These are phyloP conservation scores for Stichodactyla mertensii DNA, from an alignment of 64 coral and sea anemone genomes.

Conservation along the genomic window DNA sequence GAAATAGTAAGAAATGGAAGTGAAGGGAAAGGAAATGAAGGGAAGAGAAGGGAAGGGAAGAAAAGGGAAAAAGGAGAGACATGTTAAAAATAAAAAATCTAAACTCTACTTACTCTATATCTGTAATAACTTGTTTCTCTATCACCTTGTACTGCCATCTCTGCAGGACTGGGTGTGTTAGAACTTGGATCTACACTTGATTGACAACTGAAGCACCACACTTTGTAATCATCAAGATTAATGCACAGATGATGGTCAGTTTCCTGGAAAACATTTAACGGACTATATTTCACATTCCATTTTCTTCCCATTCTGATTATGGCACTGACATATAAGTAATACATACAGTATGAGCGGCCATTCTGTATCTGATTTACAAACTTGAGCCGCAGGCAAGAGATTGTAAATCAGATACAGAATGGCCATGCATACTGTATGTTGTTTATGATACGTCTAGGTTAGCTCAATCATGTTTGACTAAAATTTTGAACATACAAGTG, in stretches of 20 bases:
- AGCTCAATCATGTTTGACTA: too few species aligned
- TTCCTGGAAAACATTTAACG: constrained; percentile 50
- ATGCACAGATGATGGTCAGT: constrained; percentile 82
- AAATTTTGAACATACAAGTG: too few species aligned
- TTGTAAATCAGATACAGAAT: too few species aligned
- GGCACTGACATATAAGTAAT: too few species aligned
- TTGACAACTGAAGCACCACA: constrained; percentile 96
- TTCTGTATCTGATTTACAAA: too few species aligned
- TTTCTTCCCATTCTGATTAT: not conserved
- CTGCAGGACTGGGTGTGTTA: constrained; percentile 8
- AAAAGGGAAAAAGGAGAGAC: not conserved
- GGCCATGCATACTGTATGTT: too few species aligned
- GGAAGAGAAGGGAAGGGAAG: not conserved
- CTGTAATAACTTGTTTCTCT: constrained; percentile 7
- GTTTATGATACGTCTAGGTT: too few species aligned
- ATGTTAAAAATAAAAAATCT: too few species aligned
- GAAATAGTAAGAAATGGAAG: too few species aligned
- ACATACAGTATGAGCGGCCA: too few species aligned
- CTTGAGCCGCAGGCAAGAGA: too few species aligned
- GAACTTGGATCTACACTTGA: constrained; percentile 50
- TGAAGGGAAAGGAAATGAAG: too few species aligned
- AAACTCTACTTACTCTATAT: not conserved
- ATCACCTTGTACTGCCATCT: not conserved
- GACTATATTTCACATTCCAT: not conserved
- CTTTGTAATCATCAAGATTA: constrained; percentile 55